Evolutionary conservation across 1,140 invertebrate species (phyloP), one percentile per base, ranked within the genome.

Genomic region (Asobara japonica): DNA sequence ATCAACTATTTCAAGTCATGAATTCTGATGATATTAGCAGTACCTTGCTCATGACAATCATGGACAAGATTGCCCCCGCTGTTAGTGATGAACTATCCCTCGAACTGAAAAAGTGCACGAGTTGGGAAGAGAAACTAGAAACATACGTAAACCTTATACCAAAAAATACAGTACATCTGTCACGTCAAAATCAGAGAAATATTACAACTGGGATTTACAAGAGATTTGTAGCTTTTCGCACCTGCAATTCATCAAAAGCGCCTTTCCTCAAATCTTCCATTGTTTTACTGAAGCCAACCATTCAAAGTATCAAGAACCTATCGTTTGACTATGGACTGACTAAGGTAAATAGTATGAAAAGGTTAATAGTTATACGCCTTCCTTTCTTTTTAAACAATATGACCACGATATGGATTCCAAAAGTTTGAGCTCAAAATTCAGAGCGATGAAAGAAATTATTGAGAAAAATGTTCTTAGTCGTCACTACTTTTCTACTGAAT

Each of bases 311-410:
- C 0, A 77, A 88, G 29, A 80, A 86, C 0, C 74, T 88, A 5
- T 87, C 90, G 25, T 89, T 91, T 31, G 91, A 93, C 78, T 94
- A 94, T 80, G 90, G 90, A 33, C 80, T 94, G 0, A 86, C 16
- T 29, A 80, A 77, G 71, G 83, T 87, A 82, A 76, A 72, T 25
- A 27, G 56, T 2, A 36, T 62, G 20, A 61, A 36, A 36, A 36
- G n/a, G n/a, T n/a, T n/a, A n/a, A n/a, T n/a, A n/a, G n/a, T n/a
- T n/a, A n/a, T n/a, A n/a, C n/a, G n/a, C n/a, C n/a, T n/a, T n/a
- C n/a, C n/a, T n/a, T n/a, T n/a, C n/a, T n/a, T n/a, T n/a, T n/a
- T n/a, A n/a, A n/a, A n/a, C n/a, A n/a, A n/a, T n/a, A n/a, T n/a
- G n/a, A n/a, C n/a, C n/a, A n/a, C n/a, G n/a, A n/a, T n/a, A n/a